phyloP scores from a whole-genome alignment of 2,797 vertebrate species.

The Cyprinella venusta region DNA sequence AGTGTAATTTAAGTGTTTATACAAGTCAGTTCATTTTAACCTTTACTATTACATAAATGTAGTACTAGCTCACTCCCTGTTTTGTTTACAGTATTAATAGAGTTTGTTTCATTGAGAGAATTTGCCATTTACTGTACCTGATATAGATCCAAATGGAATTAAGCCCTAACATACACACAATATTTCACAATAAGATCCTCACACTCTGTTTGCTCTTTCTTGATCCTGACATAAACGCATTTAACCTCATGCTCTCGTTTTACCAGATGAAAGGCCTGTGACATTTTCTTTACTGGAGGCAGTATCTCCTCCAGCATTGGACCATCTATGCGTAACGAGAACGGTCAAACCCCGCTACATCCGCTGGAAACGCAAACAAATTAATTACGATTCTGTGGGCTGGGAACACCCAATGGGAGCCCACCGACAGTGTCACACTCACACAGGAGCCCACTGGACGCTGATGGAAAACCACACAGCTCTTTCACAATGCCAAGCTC shows the following conservation, averaged over 20 bases:
- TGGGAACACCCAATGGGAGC: slow-evolving; percentile 59
- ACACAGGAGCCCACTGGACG: slow-evolving; percentile 3
- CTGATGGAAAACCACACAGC: neutral
- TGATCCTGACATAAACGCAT: neutral
- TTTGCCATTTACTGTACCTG: neutral
- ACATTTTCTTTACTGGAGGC: slow-evolving; percentile 43
- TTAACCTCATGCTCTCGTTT: neutral
- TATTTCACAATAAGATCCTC: neutral
- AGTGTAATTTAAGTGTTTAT: no score
- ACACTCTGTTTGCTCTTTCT: neutral
- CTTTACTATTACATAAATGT: neutral
- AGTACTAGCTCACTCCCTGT: neutral
- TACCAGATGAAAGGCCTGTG: slow-evolving; percentile 27
- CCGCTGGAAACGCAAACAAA: slow-evolving; percentile 68
- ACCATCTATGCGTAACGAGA: slow-evolving; percentile 52
- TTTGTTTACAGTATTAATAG: neutral
- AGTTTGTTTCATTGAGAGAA: neutral
- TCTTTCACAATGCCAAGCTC: slow-evolving; percentile 36
- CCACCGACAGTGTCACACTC: slow-evolving; percentile 47
- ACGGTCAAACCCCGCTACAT: slow-evolving; percentile 60
- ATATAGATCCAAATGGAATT: no score
- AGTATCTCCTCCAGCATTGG: slow-evolving; percentile 57
- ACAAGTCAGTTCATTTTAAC: neutral
- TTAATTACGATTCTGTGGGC: slow-evolving; percentile 61
- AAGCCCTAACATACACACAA: neutral